Conservation (phyloP, 2,797 vertebrate species). For the Podarcis siculus region DNA sequence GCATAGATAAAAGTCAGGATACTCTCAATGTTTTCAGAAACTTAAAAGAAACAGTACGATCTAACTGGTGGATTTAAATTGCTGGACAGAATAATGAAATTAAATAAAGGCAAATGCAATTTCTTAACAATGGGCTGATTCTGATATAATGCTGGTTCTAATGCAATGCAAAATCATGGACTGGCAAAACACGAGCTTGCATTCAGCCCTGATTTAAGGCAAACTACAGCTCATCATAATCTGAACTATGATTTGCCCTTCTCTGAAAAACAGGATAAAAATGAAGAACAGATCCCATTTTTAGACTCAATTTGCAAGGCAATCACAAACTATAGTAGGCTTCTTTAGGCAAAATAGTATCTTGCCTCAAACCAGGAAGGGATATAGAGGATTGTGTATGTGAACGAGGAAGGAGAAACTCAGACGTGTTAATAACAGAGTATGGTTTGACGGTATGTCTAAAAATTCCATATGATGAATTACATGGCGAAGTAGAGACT, state of each 20-base stretch:
- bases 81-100: background rate
- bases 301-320: background rate
- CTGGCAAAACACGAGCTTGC: background rate
- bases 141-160: background rate
- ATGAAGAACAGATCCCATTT: background rate
- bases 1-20: background rate
- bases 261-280: background rate
- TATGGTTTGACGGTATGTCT: background rate
- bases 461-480: background rate
- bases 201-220: background rate
- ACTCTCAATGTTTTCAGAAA: background rate
- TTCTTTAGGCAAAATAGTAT: background rate
- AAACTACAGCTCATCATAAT: background rate
- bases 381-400: background rate
- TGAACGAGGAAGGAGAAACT: background rate
- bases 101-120: background rate
- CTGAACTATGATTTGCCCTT: background rate
- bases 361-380: too few species aligned
- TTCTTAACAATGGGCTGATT: background rate
- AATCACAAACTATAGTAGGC: background rate
- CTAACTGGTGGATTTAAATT: background rate
- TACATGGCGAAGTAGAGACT: background rate
- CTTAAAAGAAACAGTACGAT: background rate
- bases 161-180: background rate
- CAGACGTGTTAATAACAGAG: background rate